Evolutionary conservation across 2,113 vertebrate species (phyloP).

Genomic region (Gasterosteus aculeatus): DNA sequence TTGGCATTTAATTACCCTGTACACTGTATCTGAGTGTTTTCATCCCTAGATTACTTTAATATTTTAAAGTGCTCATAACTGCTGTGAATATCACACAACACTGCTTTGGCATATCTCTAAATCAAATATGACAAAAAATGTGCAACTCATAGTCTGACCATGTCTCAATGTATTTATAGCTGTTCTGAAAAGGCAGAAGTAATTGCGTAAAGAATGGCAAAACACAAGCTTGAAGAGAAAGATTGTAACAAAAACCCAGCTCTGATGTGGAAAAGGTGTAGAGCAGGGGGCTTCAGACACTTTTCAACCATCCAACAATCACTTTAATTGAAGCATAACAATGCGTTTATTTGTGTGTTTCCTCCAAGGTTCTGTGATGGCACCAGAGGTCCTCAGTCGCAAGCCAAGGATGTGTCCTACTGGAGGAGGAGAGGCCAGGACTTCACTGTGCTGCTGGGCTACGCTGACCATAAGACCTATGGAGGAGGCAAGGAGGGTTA

Average conservation of each 20-base stretch:
- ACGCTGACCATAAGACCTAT: conserved; percentile 77
- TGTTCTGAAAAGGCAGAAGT: background rate
- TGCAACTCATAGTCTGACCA: background rate
- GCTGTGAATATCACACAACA: background rate
- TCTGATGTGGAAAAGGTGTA: background rate
- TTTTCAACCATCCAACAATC: background rate
- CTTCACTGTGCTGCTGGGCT: conserved; percentile 84
- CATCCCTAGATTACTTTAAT: background rate
- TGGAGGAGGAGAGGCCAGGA: conserved; percentile 92
- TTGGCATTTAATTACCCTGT: background rate
- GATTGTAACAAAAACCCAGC: background rate
- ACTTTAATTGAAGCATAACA: background rate
- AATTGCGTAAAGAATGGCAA: background rate
- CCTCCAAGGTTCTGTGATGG: conserved; percentile 85
- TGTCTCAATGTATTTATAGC: conserved; percentile 4
- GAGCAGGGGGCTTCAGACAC: background rate
- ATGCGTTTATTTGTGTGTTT: conserved; percentile 24
- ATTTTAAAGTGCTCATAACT: background rate
- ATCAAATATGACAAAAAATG: background rate
- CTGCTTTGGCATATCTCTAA: conserved; percentile 9
- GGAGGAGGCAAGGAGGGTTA: conserved; percentile 62
- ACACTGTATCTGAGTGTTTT: background rate
- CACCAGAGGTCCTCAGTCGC: conserved; percentile 78
- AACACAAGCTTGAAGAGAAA: background rate
- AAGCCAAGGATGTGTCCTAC: conserved; percentile 85